A percentile compares a stretch with the other conserved stretches of the same genome.
Conservation (phyloP, 1,140 invertebrate genomes). For the Drosophila mayri region DNA sequence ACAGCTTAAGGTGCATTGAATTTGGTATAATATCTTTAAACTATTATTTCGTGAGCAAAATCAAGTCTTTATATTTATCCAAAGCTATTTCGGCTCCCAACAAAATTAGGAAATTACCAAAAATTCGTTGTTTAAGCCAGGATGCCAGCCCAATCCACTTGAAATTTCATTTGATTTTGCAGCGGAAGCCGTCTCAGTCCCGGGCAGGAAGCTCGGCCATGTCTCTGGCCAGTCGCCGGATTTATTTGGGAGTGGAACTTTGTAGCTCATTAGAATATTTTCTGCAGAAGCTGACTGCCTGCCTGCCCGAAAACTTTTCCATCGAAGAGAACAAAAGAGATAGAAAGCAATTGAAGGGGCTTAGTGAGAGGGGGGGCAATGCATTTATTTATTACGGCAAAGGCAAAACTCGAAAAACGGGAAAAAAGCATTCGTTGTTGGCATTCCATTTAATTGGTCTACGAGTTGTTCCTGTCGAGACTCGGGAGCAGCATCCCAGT, state of each 20-base stretch:
- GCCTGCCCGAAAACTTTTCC: constrained; percentile 51
- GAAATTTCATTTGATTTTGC: constrained; percentile 64
- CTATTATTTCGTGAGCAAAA: background rate
- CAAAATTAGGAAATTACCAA: background rate
- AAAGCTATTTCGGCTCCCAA: background rate
- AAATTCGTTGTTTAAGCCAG: constrained; percentile 19
- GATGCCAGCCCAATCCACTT: constrained; percentile 31
- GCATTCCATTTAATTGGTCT: constrained; percentile 80
- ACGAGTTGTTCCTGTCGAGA: constrained; percentile 73
- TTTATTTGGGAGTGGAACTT: constrained; percentile 50
- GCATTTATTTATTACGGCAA: constrained; percentile 68
- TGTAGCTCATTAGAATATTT: constrained; percentile 81
- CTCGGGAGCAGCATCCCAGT: constrained; percentile 27
- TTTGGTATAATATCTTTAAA: background rate
- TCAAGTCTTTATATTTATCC: background rate
- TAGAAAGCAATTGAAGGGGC: constrained; percentile 46
- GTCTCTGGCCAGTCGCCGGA: constrained; percentile 20
- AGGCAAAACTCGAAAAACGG: constrained; percentile 39
- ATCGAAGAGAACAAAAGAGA: constrained; percentile 24
- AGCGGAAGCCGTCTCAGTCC: constrained; percentile 15
- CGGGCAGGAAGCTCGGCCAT: constrained; percentile 47
- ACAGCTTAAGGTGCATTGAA: background rate
- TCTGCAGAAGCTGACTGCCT: constrained; percentile 56
- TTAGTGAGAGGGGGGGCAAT: constrained; percentile 33
- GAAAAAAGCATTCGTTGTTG: constrained; percentile 63